Conservation (phyloP, 2,113 vertebrate genomes). For the Phoenicopterus ruber region DNA sequence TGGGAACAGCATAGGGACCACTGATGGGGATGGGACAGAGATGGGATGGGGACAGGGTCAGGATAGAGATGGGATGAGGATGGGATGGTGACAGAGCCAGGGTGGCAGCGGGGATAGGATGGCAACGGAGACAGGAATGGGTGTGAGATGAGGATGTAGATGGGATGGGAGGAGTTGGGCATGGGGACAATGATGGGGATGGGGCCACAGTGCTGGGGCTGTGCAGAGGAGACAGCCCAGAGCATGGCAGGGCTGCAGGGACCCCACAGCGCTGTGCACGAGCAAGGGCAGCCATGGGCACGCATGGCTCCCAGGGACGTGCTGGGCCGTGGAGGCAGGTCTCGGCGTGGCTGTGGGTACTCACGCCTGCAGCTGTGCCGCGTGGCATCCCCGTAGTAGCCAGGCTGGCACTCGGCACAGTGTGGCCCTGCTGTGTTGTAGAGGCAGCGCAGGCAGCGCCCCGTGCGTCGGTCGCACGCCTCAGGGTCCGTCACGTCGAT, state of each 20-base stretch:
- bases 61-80: background rate
- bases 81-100: background rate
- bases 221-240: background rate
- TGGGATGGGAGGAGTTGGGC: background rate
- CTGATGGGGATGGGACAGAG: too few relatives aligned
- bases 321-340: background rate
- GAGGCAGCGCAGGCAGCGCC: conserved; percentile 87
- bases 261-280: background rate
- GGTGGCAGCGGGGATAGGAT: background rate
- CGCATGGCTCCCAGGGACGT: accelerated
- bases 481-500: conserved; percentile 83
- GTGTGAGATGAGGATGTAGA: background rate
- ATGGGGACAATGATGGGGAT: background rate
- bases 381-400: conserved; percentile 87
- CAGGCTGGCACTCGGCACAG: conserved; percentile 83
- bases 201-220: background rate
- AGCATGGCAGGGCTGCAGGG: background rate
- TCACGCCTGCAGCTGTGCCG: conserved; percentile 90
- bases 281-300: background rate
- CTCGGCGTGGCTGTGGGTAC: background rate
- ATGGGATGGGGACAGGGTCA: too few relatives aligned
- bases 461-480: conserved; percentile 83
- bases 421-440: conserved; percentile 87
- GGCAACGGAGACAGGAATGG: background rate
- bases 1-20: too few relatives aligned